Evolutionary conservation across 2,113 vertebrate genomes (phyloP).

Genomic region (Labeo catla): DNA sequence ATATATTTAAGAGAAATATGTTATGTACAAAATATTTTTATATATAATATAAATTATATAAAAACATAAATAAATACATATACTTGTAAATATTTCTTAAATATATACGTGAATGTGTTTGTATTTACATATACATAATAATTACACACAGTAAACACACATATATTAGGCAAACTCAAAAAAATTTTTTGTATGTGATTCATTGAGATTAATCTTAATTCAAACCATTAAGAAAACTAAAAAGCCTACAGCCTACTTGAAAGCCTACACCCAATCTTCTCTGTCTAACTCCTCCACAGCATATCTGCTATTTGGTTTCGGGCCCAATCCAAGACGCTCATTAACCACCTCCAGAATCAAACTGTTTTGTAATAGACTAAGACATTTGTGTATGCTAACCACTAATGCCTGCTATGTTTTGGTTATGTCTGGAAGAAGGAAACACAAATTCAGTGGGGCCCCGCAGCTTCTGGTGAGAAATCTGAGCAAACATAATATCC

Average conservation of each 20-base stretch:
- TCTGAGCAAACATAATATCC: slow-evolving; percentile 17
- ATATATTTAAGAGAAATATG: too few relatives aligned
- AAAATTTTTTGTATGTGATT: too few relatives aligned
- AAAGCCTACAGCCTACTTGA: too few relatives aligned
- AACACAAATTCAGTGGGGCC: slow-evolving; percentile 51
- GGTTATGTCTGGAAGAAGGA: slow-evolving; percentile 46
- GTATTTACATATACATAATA: too few relatives aligned
- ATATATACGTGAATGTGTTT: too few relatives aligned
- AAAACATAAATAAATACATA: too few relatives aligned
- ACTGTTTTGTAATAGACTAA: slow-evolving; percentile 27
- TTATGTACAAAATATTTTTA: too few relatives aligned
- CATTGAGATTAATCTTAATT: too few relatives aligned
- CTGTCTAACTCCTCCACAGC: not conserved
- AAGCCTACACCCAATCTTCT: not conserved
- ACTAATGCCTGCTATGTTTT: slow-evolving; percentile 22
- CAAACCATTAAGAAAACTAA: not conserved
- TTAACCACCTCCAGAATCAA: slow-evolving; percentile 1
- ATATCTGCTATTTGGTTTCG: not conserved
- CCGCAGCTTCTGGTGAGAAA: slow-evolving; percentile 25
- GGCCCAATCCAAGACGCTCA: not conserved
- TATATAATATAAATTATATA: too few relatives aligned
- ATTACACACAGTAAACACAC: too few relatives aligned
- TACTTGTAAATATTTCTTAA: too few relatives aligned
- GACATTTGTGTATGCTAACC: slow-evolving; percentile 27
- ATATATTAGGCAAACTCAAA: too few relatives aligned